Conservation (phyloP, 2,797 vertebrate species). For the Distichodus sexfasciatus region DNA sequence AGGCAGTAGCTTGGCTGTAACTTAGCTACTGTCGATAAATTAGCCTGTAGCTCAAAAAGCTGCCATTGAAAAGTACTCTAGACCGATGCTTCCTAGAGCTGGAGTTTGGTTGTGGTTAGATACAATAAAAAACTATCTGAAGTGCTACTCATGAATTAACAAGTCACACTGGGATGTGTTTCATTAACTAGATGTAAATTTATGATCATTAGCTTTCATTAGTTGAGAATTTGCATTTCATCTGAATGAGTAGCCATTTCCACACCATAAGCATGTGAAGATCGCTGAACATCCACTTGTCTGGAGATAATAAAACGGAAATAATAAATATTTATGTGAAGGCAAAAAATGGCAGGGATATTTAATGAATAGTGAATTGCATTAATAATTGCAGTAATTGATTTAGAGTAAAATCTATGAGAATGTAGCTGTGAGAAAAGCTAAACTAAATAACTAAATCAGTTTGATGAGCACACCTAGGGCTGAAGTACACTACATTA, state of each 20-base stretch:
- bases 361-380: not conserved
- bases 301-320: not conserved
- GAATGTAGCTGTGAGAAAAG: not conserved
- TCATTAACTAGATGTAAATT: constrained; percentile 28
- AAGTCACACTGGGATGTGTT: constrained; percentile 1
- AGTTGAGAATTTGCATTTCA: constrained; percentile 27
- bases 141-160: not conserved
- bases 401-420: not conserved
- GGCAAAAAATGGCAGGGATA: not conserved
- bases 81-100: no score
- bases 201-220: constrained; percentile 25
- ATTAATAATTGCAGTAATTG: not conserved
- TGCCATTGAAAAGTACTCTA: no score
- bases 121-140: not conserved
- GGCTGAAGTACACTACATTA: constrained; percentile 8
- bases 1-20: no score
- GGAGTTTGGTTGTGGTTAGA: not conserved
- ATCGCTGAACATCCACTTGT: not conserved
- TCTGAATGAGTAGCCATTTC: not conserved
- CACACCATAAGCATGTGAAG: not conserved
- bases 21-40: no score
- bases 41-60: no score
- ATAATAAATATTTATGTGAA: not conserved
- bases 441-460: constrained; percentile 5
- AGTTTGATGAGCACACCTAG: not conserved